Conservation (phyloP, 2,113 vertebrate species). For the Vireo altiloquus region DNA sequence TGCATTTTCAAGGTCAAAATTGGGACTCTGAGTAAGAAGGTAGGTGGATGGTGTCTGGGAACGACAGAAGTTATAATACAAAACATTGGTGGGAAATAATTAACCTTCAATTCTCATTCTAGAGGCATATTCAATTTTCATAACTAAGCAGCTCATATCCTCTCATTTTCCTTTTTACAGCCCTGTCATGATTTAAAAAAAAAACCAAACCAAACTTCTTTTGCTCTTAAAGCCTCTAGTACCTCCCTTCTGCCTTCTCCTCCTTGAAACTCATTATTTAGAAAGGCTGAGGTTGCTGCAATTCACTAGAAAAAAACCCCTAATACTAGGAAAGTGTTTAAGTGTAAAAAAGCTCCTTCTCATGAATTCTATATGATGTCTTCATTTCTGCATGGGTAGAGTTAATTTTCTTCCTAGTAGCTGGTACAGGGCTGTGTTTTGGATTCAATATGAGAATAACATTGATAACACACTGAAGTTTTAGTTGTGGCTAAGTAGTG, state of each 20-base stretch:
- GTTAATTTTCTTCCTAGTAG: not conserved
- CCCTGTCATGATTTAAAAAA: accelerated
- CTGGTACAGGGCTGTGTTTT: not conserved
- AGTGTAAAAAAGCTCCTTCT: not conserved
- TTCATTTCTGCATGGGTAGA: not conserved
- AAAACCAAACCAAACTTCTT: not conserved
- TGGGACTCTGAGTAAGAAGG: not conserved
- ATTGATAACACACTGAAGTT: not conserved
- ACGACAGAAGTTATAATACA: not conserved
- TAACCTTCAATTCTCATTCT: not conserved
- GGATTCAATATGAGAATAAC: not conserved
- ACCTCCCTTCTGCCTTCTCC: not conserved
- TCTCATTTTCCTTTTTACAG: not conserved
- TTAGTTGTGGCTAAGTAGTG: not conserved
- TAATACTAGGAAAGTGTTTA: not conserved
- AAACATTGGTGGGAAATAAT: not conserved
- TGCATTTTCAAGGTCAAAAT: not conserved
- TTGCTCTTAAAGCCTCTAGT: not conserved
- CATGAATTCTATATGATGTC: not conserved
- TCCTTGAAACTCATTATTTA: not conserved
- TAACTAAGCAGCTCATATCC: not conserved
- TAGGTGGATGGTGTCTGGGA: not conserved
- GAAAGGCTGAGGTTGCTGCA: not conserved
- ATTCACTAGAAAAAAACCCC: not conserved
- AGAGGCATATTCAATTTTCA: not conserved